phyloP scores from a whole-genome alignment of 2,797 vertebrate species.

The Chromis chromis region DNA sequence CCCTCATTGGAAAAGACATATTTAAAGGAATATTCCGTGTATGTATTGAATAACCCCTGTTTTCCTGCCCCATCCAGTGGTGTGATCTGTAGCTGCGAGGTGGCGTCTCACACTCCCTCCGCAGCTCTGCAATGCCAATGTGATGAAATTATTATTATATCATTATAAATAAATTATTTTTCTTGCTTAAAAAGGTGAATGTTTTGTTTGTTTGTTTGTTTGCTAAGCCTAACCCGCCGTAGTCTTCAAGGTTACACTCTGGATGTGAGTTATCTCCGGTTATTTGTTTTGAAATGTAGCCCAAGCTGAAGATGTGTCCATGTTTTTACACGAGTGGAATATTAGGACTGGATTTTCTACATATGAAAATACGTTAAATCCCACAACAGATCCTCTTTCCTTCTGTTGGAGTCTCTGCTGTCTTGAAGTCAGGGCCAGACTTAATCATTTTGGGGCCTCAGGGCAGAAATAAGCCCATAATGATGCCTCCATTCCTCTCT shows the following conservation, averaged over 20 bases:
- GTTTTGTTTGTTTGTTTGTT: conserved; percentile 21
- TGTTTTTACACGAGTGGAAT: no score
- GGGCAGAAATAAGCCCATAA: no score
- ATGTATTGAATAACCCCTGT: conserved; percentile 76
- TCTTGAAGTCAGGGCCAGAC: no score
- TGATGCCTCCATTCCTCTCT: no score
- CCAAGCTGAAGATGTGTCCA: no score
- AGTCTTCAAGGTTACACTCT: conserved; percentile 26
- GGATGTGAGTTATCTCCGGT: no score
- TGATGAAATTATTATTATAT: conserved; percentile 86
- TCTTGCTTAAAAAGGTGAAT: conserved; percentile 81
- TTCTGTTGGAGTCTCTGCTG: no score
- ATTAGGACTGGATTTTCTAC: no score
- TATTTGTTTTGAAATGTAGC: no score
- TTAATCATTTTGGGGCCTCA: no score
- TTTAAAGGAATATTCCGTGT: conserved; percentile 83
- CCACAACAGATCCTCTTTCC: no score
- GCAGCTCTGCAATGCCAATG: conserved; percentile 80
- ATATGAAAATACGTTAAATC: no score
- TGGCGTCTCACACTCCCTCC: conserved; percentile 50
- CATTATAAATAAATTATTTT: conserved; percentile 90
- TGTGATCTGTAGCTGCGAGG: conserved; percentile 73
- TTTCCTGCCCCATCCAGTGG: conserved; percentile 73
- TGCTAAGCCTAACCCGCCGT: neutral
- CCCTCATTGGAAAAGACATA: conserved; percentile 79